Evolutionary conservation across 1,140 invertebrate genomes (phyloP), one percentile per base, ranked within the genome.

Genomic region (Argopecten irradians): DNA sequence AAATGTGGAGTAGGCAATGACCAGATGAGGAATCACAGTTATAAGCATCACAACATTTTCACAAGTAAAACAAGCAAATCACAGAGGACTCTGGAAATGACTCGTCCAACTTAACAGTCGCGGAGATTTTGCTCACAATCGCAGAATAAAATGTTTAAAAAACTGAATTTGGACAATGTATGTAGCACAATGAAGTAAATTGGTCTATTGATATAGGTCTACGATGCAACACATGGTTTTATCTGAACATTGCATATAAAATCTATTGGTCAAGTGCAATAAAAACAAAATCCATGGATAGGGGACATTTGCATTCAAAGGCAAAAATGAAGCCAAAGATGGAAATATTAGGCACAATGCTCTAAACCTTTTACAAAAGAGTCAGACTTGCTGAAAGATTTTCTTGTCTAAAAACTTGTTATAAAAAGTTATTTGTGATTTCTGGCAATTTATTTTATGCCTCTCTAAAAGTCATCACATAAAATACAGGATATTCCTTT

Each of bases 1-100:
- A 71, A 71, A 71, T 71, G n/a, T 71, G 55, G 55, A 71, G 55
- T 71, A 28, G 55, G 55, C 55, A 71, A n/a, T 28, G 55, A 71
- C n/a, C 55, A 71, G 55, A 71, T 28, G n/a, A 28, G 55, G 55
- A 71, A 28, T 71, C 55, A 71, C 55, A 71, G 55, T 71, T 71
- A n/a, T 39, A 39, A 28, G 2, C 55, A 3, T 71, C 5, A 28
- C 55, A 71, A 28, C 55, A 71, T 28, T 46, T 19, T 16, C 43
- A 46, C 43, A 46, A 28, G 55, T 71, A 71, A 28, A 71, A 71
- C 55, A 22, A 39, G 36, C 36, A 5, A 46, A n/a, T 71, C 55
- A 22, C n/a, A 3, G n/a, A 28, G 5, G n/a, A 28, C 55, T 11
- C 36, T 39, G 22, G 43, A 16, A n/a, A 11, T 46, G 22, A 46